Evolutionary conservation across 1,140 invertebrate species (phyloP).

Genomic region (Carcinoscorpius rotundicauda): DNA sequence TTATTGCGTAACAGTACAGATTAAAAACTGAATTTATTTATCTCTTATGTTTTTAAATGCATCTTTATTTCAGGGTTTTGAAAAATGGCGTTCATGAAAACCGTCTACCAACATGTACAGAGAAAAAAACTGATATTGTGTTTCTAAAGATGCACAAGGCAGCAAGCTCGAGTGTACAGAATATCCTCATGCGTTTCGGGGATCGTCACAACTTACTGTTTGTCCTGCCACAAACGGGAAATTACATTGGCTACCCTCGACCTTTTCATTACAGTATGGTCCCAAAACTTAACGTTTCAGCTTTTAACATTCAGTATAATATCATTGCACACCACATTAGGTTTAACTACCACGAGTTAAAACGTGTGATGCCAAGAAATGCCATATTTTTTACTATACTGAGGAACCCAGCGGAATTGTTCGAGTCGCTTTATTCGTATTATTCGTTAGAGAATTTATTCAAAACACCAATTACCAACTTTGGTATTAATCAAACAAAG

Average conservation of each 20-base stretch:
- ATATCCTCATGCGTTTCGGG: conserved; percentile 37
- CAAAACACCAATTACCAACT: not conserved
- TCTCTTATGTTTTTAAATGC: too few relatives aligned
- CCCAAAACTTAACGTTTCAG: conserved; percentile 6
- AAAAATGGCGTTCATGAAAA: too few relatives aligned
- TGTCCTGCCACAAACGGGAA: conserved; percentile 30
- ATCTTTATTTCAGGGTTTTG: too few relatives aligned
- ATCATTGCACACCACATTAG: conserved; percentile 26
- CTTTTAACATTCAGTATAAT: conserved; percentile 19
- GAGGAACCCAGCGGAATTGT: conserved; percentile 26
- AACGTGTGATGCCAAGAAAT: conserved; percentile 25
- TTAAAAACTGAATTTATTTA: too few relatives aligned
- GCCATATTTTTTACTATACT: conserved; percentile 28
- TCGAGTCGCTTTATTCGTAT: conserved; percentile 28
- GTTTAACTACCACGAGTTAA: conserved; percentile 22
- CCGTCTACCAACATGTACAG: too few relatives aligned
- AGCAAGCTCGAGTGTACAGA: conserved; percentile 38
- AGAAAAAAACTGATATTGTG: conserved; percentile 19
- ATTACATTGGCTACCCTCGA: conserved; percentile 32
- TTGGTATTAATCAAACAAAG: too few relatives aligned
- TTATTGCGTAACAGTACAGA: too few relatives aligned
- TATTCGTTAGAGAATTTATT: conserved; percentile 22
- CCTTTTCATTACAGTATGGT: conserved; percentile 24
- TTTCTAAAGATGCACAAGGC: conserved; percentile 41
- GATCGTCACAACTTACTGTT: conserved; percentile 31